These are phyloP conservation scores for Prunella fulvescens DNA, from an alignment of 2,113 vertebrate species.

Conservation along the genomic window DNA sequence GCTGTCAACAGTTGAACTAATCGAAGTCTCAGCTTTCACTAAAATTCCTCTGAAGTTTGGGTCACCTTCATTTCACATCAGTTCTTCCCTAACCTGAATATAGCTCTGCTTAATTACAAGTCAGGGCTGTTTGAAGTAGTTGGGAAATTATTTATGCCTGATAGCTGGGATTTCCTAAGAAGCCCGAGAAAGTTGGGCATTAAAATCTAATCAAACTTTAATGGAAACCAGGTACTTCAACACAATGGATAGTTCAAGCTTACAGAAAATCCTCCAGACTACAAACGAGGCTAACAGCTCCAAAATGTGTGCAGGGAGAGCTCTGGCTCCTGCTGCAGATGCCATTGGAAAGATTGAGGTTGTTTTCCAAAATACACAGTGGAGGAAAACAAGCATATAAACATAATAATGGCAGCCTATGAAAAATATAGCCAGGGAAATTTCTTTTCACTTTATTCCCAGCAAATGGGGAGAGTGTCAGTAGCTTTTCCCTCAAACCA, in stretches of 20 bases:
- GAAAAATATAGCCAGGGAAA: conserved; percentile 42
- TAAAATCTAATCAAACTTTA: conserved; percentile 59
- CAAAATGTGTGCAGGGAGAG: neutral
- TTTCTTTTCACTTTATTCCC: conserved; percentile 17
- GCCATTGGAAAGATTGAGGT: conserved; percentile 50
- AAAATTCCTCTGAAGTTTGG: conserved; percentile 15
- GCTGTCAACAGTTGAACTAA: neutral
- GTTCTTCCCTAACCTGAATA: neutral
- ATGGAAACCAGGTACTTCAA: conserved; percentile 44
- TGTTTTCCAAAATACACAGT: conserved; percentile 49
- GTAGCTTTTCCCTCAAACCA: neutral
- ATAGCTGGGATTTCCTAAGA: conserved; percentile 38
- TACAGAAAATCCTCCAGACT: neutral
- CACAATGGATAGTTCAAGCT: conserved; percentile 42
- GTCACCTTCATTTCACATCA: conserved; percentile 24
- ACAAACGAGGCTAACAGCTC: conserved; percentile 25
- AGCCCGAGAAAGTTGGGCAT: conserved; percentile 1
- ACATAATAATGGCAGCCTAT: conserved; percentile 44
- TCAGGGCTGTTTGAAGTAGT: neutral
- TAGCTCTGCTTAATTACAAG: conserved; percentile 28
- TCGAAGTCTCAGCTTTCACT: neutral
- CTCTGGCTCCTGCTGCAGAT: conserved; percentile 19
- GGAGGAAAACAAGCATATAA: conserved; percentile 54
- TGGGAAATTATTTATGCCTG: conserved; percentile 53
- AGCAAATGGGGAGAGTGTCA: neutral